Evolutionary conservation across 2,888 invertebrate species (phyloP).

Genomic region (Loripinus fragilis): DNA sequence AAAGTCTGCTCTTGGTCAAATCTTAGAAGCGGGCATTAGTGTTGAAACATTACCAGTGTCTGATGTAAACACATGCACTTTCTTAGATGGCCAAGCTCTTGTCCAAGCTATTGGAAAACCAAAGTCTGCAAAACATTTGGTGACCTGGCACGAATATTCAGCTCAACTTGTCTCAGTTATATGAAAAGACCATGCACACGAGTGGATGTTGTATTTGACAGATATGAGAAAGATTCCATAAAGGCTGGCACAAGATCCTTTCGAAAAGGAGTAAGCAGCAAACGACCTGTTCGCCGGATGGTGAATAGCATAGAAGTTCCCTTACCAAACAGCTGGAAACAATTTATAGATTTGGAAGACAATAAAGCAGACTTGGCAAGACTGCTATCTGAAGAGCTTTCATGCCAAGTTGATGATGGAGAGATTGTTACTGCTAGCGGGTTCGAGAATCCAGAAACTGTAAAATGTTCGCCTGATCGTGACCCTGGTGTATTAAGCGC

Average conservation of each 20-base stretch:
- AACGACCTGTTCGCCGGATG: not conserved
- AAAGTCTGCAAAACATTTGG: constrained; percentile 13
- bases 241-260: not conserved
- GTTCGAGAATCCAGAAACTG: constrained; percentile 9
- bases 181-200: not conserved
- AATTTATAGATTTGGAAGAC: not conserved
- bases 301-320: not conserved
- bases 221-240: not conserved
- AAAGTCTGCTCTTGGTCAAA: not conserved
- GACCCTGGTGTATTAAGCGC: constrained; percentile 6
- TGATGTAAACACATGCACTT: not conserved
- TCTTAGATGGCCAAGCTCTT: not conserved
- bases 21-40: not conserved
- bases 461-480: constrained; percentile 14
- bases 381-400: not conserved
- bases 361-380: constrained; percentile 1
- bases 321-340: not conserved
- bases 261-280: not conserved
- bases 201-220: not conserved
- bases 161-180: constrained; percentile 16
- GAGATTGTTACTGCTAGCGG: not conserved
- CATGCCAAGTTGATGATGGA: not conserved
- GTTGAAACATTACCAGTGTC: constrained; percentile 12
- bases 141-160: constrained; percentile 4
- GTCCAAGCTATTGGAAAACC: not conserved